phyloP scores from a whole-genome alignment of 2,113 vertebrate species.

The Rattus norvegicus region GRCr8 NC_086020.1:80003001-80003500 shows the following conservation, averaged over 20 bases:
- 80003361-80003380: neutral
- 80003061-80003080: neutral
- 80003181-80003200: neutral
- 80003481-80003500: neutral
- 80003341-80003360: neutral
- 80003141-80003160: neutral
- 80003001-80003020: slow-evolving; percentile 21
- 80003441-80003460: neutral
- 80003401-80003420: neutral
- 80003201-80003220: neutral
- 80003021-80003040: neutral
- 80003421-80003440: neutral
- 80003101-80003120: neutral
- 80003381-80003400: neutral
- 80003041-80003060: neutral
- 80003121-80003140: neutral
- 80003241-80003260: neutral
- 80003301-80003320: neutral
- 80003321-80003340: accelerated
- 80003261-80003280: neutral
- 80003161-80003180: neutral
- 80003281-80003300: neutral
- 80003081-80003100: neutral
- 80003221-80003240: neutral
- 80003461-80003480: neutral